phyloP scores from a whole-genome alignment of 2,888 invertebrate genomes.

The Meghimatium bilineatum region DNA sequence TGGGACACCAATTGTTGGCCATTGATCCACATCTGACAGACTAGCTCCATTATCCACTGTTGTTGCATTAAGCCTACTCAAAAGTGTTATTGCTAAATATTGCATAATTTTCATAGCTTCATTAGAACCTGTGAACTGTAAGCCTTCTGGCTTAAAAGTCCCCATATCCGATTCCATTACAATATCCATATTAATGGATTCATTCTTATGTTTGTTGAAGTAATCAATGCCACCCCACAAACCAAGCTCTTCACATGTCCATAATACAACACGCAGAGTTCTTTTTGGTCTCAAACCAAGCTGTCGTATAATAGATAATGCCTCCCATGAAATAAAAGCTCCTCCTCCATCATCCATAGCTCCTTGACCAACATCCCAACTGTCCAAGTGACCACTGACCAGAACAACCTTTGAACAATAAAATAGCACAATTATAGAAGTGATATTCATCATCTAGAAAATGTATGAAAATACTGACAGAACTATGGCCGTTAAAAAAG shows the following conservation, averaged over 20 bases:
- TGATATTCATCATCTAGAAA: too few species aligned
- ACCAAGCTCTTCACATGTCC: conserved; percentile 45
- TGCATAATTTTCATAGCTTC: too few species aligned
- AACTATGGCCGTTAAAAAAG: too few species aligned
- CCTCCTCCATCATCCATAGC: conserved; percentile 92
- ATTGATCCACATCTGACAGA: conserved; percentile 84
- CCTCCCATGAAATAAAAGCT: too few species aligned
- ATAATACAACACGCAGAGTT: conserved; percentile 84
- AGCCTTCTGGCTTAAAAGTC: conserved; percentile 85
- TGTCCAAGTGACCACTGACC: too few species aligned
- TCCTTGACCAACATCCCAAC: conserved; percentile 92
- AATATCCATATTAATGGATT: conserved; percentile 82
- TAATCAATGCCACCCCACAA: conserved; percentile 52
- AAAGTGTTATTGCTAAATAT: conserved; percentile 82
- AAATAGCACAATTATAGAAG: too few species aligned
- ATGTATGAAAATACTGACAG: too few species aligned
- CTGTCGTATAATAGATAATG: conserved; percentile 82
- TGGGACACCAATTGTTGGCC: conserved; percentile 81
- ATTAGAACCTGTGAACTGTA: conserved; percentile 80
- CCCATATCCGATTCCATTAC: conserved; percentile 90
- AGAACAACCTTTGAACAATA: too few species aligned
- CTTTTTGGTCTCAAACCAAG: conserved; percentile 84
- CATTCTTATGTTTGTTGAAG: conserved; percentile 66
- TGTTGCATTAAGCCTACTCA: conserved; percentile 84
- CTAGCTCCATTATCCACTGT: conserved; percentile 78